A percentile compares a stretch with the other conserved stretches of the same genome.
Evolutionary conservation across 2,113 vertebrate genomes (phyloP).

Genomic region (Crypturellus undulatus): DNA sequence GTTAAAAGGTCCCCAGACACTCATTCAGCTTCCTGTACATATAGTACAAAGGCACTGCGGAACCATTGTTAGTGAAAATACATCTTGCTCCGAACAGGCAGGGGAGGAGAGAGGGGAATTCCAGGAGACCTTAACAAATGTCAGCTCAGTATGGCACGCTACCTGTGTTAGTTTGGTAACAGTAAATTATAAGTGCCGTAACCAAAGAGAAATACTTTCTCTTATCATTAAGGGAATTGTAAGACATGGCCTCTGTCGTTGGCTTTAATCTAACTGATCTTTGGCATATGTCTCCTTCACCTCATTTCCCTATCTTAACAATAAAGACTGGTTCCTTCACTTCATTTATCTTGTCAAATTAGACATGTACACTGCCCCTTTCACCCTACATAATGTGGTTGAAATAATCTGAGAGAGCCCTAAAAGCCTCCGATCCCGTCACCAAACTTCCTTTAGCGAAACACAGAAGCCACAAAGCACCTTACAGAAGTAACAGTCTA

Average conservation of each 20-base stretch:
- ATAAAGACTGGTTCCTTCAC: conserved; percentile 61
- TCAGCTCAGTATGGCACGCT: not conserved
- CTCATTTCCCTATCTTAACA: conserved; percentile 50
- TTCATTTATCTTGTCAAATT: conserved; percentile 67
- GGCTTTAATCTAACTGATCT: conserved; percentile 14
- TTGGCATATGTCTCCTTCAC: conserved; percentile 40
- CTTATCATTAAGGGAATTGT: conserved; percentile 39
- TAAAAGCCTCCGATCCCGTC: not conserved
- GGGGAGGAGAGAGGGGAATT: not conserved
- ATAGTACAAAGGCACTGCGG: conserved; percentile 44
- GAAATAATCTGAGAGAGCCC: conserved; percentile 2
- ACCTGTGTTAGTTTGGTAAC: not conserved
- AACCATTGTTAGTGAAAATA: conserved; percentile 40
- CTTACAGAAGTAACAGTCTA: not conserved
- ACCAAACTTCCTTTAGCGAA: not conserved
- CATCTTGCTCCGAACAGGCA: conserved; percentile 30
- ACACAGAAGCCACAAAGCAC: not conserved
- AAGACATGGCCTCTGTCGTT: conserved; percentile 8
- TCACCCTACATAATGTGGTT: conserved; percentile 15
- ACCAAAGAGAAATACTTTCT: conserved; percentile 5
- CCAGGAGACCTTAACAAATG: conserved; percentile 3
- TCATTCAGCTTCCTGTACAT: conserved; percentile 61
- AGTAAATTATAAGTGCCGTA: not conserved
- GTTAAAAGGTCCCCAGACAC: conserved; percentile 68
- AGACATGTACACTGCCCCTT: conserved; percentile 51